A percentile compares a stretch with the other conserved stretches of the same genome.
Conservation (phyloP, 53 echinoderm and acorn worm genomes). For the Astropecten irregularis region DNA sequence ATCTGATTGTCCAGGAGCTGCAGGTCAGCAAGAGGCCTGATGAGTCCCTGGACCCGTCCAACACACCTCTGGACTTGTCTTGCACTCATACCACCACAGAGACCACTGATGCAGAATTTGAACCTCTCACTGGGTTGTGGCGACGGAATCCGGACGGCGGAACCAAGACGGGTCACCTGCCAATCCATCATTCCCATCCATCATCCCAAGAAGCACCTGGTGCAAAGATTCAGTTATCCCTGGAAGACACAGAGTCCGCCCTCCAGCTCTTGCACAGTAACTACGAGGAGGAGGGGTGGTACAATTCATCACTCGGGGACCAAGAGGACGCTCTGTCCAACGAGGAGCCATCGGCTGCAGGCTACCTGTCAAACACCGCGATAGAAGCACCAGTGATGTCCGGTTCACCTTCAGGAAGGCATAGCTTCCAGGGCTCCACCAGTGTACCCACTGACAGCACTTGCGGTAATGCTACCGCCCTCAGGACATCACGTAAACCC, state of each 20-base stretch:
- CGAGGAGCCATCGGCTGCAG: not conserved
- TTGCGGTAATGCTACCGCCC: too few species aligned
- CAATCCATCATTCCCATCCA: not conserved
- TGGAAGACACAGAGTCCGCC: not conserved
- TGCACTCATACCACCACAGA: not conserved
- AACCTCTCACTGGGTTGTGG: constrained; percentile 22
- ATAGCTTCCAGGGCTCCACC: too few species aligned
- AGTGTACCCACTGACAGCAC: too few species aligned
- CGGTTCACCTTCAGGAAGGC: not conserved
- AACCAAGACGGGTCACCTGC: too few species aligned
- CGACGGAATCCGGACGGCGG: not conserved
- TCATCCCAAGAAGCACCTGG: not conserved
- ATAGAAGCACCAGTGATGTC: not conserved
- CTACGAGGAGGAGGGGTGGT: constrained; percentile 29
- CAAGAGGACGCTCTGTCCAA: not conserved
- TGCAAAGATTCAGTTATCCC: not conserved
- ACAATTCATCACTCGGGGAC: constrained; percentile 17
- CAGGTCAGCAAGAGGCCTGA: too few species aligned
- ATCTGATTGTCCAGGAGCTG: too few species aligned
- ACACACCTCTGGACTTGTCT: constrained; percentile 5
- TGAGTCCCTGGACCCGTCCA: too few species aligned
- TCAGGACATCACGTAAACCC: too few species aligned
- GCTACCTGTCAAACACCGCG: not conserved
- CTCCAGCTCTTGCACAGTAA: constrained; percentile 21
- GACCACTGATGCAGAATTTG: not conserved